Evolutionary conservation across 2,888 invertebrate species (phyloP), one percentile per base, ranked within the genome.

Genomic region (Alitta virens): DNA sequence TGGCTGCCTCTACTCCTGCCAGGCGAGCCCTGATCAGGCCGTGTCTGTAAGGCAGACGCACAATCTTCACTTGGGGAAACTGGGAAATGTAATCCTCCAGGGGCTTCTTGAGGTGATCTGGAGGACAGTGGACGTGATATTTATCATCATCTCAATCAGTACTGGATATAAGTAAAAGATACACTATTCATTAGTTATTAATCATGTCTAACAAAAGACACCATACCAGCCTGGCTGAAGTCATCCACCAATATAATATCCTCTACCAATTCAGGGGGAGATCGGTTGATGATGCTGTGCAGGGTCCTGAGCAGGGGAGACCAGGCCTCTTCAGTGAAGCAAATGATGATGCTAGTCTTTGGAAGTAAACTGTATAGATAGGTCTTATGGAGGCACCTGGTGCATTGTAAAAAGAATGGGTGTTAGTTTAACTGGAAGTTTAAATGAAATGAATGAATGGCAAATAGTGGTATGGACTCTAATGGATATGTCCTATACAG

Each of bases 191-290:
- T n/a, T n/a, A n/a, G n/a, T n/a, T n/a, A n/a, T n/a, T n/a, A n/a
- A n/a, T n/a, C n/a, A n/a, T n/a, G n/a, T n/a, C n/a, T n/a, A n/a
- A n/a, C n/a, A n/a, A n/a, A n/a, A n/a, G n/a, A n/a, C n/a, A n/a
- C n/a, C n/a, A n/a, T n/a, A n/a, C n/a, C n/a, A n/a, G n/a, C n/a
- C 80, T 95, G 93, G 43, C 94, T 95, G 83, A 88, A 96, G 79
- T 97, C 97, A 78, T 97, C 97, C 23, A 97, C 96, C 9, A 97
- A 87, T 73, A 97, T 88, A 62, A 97, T 88, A 80, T 94, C 93
- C 73, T 92, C 89, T 74, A 97, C 89, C 60, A 96, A 86, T 74
- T 90, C 88, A 9, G 87, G 82, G 0, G 96, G 96, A 0, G 95
- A 95, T 69, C 93, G 86, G 78, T 96, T 94, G 60, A 97, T 83